Evolutionary conservation across 2,797 vertebrate genomes (phyloP), one percentile per base, ranked within the genome.

Genomic region (Syndactyla subalaris): DNA sequence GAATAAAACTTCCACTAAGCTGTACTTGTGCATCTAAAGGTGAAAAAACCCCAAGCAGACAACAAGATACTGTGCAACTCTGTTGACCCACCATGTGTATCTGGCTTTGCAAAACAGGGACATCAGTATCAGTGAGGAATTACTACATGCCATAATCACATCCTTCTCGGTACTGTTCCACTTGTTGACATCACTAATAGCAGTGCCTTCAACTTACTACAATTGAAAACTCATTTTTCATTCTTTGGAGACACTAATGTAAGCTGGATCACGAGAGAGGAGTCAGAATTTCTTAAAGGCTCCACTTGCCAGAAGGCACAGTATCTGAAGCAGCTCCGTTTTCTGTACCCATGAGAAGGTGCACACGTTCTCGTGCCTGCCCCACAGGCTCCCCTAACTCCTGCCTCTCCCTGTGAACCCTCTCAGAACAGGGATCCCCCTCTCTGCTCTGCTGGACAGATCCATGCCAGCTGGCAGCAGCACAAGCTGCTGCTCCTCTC

Each of bases 281-380:
- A 51, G 7, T 13, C 1, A 14, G 14, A 10, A 18, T 52, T 90
- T 72, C 14, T 62, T 41, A 24, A 61, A 52, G 36, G 12, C 22
- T 11, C 30, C 3, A 0, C n/a, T 18, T 65, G 36, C 38, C 48
- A 77, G 77, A 54, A 49, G 2, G 4, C 24, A 4, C 26, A 38
- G 8, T 6, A 26, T 5, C 41, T 55, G 52, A 46, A 43, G 0
- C 12, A 54, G 24, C 14, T 65, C 1, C 6, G 0, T 32, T 49
- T 39, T 30, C 4, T n/a, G 62, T 4, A 12, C 26, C 8, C 7
- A 5, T 2, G 26, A 51, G 26, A 67, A 26, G 6, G 2, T 20
- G 22, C 45, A 59, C 5, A 3, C 12, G 6, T 21, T 46, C 20
- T 32, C 30, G 9, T 48, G 17, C 3, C 19, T 30, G 14, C 55